These are phyloP conservation scores for Remorina albescens DNA, from an alignment of 2,797 vertebrate species.

Conservation along the genomic window DNA sequence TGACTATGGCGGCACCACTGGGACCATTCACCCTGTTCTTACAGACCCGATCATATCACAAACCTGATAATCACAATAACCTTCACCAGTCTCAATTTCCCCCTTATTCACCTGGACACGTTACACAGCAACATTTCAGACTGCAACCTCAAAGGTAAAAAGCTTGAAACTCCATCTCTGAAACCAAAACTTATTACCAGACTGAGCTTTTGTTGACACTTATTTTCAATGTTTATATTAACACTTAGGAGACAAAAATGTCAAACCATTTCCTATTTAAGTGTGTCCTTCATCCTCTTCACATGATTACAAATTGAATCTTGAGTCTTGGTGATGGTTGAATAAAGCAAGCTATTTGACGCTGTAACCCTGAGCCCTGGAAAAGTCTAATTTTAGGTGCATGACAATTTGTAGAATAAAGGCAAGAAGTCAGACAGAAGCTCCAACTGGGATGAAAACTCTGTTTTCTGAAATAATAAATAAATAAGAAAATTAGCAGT, in stretches of 20 bases:
- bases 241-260: background rate
- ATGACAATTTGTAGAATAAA: background rate
- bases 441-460: background rate
- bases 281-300: slow-evolving; percentile 1
- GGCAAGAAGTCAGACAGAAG: background rate
- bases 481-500: background rate
- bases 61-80: too few relatives aligned
- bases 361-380: background rate
- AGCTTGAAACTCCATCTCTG: background rate
- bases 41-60: too few relatives aligned
- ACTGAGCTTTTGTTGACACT: background rate
- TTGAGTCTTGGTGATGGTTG: background rate
- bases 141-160: slow-evolving; percentile 3
- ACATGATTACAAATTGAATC: background rate
- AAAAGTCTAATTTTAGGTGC: background rate
- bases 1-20: too few relatives aligned
- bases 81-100: too few relatives aligned
- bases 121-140: slow-evolving; percentile 18
- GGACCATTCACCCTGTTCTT: too few relatives aligned
- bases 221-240: too few relatives aligned
- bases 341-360: background rate
- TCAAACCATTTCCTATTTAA: background rate
- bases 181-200: background rate
- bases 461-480: background rate
- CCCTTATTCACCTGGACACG: too few relatives aligned